Evolutionary conservation across 2,888 invertebrate genomes (phyloP), one percentile per base, ranked within the genome.

Genomic region (Callimorpha dominula): DNA sequence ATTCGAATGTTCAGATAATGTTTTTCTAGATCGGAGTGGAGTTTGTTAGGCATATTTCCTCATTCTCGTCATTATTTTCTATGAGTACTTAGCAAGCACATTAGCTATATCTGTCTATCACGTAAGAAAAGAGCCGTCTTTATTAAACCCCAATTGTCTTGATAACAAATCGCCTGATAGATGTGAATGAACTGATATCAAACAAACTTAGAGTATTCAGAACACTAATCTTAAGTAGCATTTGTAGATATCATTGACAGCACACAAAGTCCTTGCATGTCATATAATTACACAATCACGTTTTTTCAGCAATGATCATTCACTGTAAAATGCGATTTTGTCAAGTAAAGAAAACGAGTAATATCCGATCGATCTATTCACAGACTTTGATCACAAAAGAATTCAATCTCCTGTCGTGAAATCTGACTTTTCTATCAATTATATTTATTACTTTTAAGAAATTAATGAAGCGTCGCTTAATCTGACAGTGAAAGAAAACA

Each of bases 181-280:
- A 60, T 60, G 60, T 31, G 60, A 60, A 31, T 31, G 60, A 60
- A 60, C 60, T 31, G 60, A 31, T 60, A 60, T 60, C 14, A 60
- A 31, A 50, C 15, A 50, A 50, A 31, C 60, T 60, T 7, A 31
- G 31, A 14, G 14, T 31, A 14, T 31, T 60, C 31, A 31, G 31
- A 5, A 60, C 14, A 31, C 2, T 60, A 12, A 60, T 60, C 60
- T 60, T 12, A 31, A 60, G 60, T 60, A 31, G 31, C 14, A 31
- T 14, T 31, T 60, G 14, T 60, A 31, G 60, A 60, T 31, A 14
- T 31, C 14, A 31, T 31, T 46, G 20, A 60, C 60, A 12, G 31
- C 12, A 1, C 31, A 31, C 31, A 31, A 31, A 31, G 14, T 31
- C 6, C 14, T 14, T 14, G 2, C 5, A 11, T 12, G 5, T 20